These are phyloP conservation scores for Diplolepis rosae DNA, from an alignment of 2,888 invertebrate genomes.

Conservation along the genomic window DNA sequence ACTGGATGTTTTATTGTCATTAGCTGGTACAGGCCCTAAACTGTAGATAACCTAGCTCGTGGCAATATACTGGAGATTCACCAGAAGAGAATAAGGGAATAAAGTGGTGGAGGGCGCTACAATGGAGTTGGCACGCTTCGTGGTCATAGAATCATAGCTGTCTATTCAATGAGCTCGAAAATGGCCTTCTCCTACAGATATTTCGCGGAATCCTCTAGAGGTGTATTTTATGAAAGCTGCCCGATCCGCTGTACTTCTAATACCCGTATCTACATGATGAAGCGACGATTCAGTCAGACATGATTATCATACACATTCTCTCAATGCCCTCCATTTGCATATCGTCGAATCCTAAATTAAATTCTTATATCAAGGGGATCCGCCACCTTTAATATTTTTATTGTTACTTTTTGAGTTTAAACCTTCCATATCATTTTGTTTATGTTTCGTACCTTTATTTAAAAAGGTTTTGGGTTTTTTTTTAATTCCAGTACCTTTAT, in stretches of 20 bases:
- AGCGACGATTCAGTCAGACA: slow-evolving; percentile 41
- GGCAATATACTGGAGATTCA: slow-evolving; percentile 60
- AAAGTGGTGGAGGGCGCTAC: slow-evolving; percentile 68
- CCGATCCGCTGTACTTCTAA: slow-evolving; percentile 55
- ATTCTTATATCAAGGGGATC: too few relatives aligned
- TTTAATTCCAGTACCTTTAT: too few relatives aligned
- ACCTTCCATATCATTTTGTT: too few relatives aligned
- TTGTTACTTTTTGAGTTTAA: too few relatives aligned
- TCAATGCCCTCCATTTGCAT: background rate
- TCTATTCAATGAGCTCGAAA: slow-evolving; percentile 74
- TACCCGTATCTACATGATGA: slow-evolving; percentile 62
- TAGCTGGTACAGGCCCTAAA: slow-evolving; percentile 52
- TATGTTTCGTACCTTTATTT: too few relatives aligned
- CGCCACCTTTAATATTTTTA: too few relatives aligned
- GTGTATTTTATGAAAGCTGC: slow-evolving; percentile 65
- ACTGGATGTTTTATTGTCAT: slow-evolving; percentile 54
- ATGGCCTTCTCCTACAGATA: slow-evolving; percentile 72
- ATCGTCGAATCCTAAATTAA: background rate
- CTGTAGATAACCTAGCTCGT: slow-evolving; percentile 54
- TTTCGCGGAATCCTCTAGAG: slow-evolving; percentile 62
- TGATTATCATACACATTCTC: background rate
- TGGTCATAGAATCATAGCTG: slow-evolving; percentile 73
- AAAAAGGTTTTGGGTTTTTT: too few relatives aligned
- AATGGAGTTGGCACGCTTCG: slow-evolving; percentile 73
- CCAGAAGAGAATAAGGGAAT: slow-evolving; percentile 65